Base-by-base conservation (phyloP, 2,113 vertebrate genomes). In the Dasyornis broadbenti region DNA sequence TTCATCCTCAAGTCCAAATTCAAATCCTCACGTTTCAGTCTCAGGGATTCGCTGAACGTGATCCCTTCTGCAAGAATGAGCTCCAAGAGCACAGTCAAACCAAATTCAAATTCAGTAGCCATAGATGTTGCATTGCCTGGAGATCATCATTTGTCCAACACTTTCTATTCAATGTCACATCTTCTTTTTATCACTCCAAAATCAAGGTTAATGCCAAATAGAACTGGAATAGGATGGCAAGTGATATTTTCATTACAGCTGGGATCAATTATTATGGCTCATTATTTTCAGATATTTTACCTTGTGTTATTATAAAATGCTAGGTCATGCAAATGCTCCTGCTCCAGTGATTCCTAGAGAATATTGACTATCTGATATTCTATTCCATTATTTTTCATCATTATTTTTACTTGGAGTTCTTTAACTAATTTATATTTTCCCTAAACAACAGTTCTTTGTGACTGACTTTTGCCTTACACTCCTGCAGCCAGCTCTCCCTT, bases 261-360 rank as follows among this genome's bases (percentile, higher is more conserved):
- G 82, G 18, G 42, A 90, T 95, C 64, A 76, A 75, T 93, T 95
- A 91, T 87, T 84, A 81, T 39, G 44, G 69, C 15, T 92, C 47
- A 68, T 90, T 90, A 88, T 91, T 92, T 93, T 95, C 80, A 95
- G 82, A 80, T 88, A 53, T 83, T 92, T n/a, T 87, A 72, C 16
- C 28, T 42, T 85, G 24, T 68, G 30, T 89, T 82, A n/a, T 87
- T 92, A 83, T 42, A 94, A 90, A 95, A 60, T 57, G 20, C 37
- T 64, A 90, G 45, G 49, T 81, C 52, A 88, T 79, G 45, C 0
- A 0, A 91, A 76, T 61, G 26, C 3, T 94, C 42, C 60, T 0
- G 0, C 66, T 91, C 40, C 37, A 52, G 31, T 66, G 52, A 52
- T 73, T 96, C 49, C 42, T 80, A 49, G 35, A 65, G 35, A 86